phyloP scores from a whole-genome alignment of 2,797 vertebrate genomes.

The Sparidentex hasta region DNA sequence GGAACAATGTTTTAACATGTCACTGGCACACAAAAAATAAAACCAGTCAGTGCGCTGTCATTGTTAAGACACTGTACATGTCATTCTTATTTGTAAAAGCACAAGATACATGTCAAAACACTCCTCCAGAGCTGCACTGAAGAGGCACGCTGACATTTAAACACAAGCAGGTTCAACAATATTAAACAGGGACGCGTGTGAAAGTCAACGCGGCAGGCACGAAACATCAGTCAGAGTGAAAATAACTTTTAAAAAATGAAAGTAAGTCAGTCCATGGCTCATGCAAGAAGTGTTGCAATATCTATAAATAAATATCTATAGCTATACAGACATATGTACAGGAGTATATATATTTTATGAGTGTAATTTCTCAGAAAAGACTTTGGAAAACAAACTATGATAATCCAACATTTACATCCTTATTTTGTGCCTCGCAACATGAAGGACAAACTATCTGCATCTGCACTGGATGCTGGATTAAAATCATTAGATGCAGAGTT shows the following conservation, averaged over 20 bases:
- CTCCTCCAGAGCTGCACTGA: constrained; percentile 1
- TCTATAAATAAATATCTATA: background rate
- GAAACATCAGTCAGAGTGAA: background rate
- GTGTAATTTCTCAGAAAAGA: no score
- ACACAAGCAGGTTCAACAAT: background rate
- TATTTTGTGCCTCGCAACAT: no score
- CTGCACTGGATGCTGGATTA: no score
- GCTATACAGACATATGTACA: no score
- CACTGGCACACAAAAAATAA: background rate
- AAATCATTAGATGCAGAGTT: no score
- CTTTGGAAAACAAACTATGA: no score
- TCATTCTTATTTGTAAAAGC: constrained; percentile 15
- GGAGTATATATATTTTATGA: no score
- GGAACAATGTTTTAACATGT: background rate
- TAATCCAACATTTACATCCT: no score
- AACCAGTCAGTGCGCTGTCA: constrained; percentile 15
- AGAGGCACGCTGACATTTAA: background rate
- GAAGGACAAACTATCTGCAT: no score
- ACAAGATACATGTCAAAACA: constrained; percentile 22
- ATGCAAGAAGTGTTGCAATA: background rate
- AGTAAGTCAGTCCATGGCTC: background rate
- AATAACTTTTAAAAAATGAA: background rate
- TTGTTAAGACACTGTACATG: background rate
- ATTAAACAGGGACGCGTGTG: background rate
- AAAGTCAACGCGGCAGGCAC: background rate